Evolutionary conservation across 1,140 invertebrate species (phyloP).

Genomic region (Mizuhopecten yessoensis): DNA sequence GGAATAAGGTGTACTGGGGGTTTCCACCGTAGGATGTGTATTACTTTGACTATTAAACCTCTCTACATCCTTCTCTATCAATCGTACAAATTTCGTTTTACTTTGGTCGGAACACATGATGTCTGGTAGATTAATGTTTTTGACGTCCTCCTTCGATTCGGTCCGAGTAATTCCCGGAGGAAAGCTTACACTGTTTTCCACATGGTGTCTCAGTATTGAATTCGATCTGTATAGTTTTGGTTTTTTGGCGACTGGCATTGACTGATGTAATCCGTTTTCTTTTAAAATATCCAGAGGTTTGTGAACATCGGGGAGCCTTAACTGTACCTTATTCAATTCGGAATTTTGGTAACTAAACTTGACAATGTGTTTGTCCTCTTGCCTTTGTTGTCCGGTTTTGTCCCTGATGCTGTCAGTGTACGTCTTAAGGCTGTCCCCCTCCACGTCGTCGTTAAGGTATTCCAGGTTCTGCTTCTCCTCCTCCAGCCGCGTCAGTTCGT

Average conservation of each 20-base stretch:
- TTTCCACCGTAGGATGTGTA: neutral
- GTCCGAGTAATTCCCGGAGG: conserved; percentile 41
- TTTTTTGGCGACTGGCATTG: conserved; percentile 48
- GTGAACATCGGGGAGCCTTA: conserved; percentile 46
- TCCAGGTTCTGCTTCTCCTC: conserved; percentile 51
- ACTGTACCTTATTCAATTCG: conserved; percentile 43
- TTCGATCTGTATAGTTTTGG: conserved; percentile 49
- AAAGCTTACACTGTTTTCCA: conserved; percentile 41
- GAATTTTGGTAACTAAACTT: conserved; percentile 45
- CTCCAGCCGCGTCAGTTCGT: conserved; percentile 46
- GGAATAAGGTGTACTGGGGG: conserved; percentile 42
- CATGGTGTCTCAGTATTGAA: conserved; percentile 41
- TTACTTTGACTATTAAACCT: neutral
- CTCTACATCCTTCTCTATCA: conserved; percentile 13
- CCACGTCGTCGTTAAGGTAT: conserved; percentile 51
- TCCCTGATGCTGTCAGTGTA: conserved; percentile 41
- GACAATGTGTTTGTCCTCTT: conserved; percentile 46
- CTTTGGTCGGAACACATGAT: conserved; percentile 20
- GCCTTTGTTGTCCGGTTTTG: conserved; percentile 43
- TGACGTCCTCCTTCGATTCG: conserved; percentile 42
- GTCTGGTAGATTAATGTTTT: conserved; percentile 45
- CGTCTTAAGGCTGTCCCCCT: conserved; percentile 29
- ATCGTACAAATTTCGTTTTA: neutral
- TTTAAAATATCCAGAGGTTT: conserved; percentile 50
- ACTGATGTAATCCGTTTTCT: conserved; percentile 53